Evolutionary conservation across 2,888 invertebrate species (phyloP).

Genomic region (Frankliniella intonsa): DNA sequence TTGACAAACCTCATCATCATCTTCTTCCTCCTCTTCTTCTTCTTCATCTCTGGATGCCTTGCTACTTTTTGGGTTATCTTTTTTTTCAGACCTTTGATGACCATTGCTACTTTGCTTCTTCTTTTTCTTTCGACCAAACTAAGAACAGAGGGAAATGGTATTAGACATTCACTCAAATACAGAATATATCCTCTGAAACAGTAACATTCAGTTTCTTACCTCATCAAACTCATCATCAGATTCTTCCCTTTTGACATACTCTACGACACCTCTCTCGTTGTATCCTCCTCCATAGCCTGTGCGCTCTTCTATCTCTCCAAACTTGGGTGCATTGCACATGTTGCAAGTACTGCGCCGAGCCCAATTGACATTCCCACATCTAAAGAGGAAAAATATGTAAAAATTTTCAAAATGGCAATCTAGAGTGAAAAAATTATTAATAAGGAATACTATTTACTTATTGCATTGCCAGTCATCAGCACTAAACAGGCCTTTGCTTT

Average conservation of each 20-base stretch:
- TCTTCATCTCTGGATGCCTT: conserved; percentile 47
- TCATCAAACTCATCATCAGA: conserved; percentile 97
- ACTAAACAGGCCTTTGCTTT: conserved; percentile 91
- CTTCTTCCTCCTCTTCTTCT: conserved; percentile 47
- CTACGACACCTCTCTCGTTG: conserved; percentile 93
- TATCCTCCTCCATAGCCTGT: conserved; percentile 83
- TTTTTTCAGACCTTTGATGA: conserved; percentile 43
- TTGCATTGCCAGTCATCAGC: conserved; percentile 99
- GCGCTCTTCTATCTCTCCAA: conserved; percentile 83
- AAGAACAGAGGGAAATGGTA: conserved; percentile 21
- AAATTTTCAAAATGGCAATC: neutral
- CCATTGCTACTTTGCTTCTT: conserved; percentile 41
- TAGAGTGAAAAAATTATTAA: no score
- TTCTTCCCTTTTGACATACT: conserved; percentile 82
- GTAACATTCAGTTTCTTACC: conserved; percentile 52
- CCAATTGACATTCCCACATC: conserved; percentile 99
- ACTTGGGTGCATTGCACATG: conserved; percentile 97
- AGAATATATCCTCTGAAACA: no score
- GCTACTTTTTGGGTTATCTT: conserved; percentile 46
- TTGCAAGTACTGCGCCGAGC: conserved; percentile 93
- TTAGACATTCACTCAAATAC: neutral
- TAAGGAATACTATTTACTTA: conserved; percentile 52
- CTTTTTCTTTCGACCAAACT: conserved; percentile 51
- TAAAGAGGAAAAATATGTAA: conserved; percentile 39
- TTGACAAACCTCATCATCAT: conserved; percentile 51